Percentiles rank a stretch among this genome's conserved stretches.
phyloP scores from a whole-genome alignment of 2,888 invertebrate species.

The Hermaeophaga mercurialis region DNA sequence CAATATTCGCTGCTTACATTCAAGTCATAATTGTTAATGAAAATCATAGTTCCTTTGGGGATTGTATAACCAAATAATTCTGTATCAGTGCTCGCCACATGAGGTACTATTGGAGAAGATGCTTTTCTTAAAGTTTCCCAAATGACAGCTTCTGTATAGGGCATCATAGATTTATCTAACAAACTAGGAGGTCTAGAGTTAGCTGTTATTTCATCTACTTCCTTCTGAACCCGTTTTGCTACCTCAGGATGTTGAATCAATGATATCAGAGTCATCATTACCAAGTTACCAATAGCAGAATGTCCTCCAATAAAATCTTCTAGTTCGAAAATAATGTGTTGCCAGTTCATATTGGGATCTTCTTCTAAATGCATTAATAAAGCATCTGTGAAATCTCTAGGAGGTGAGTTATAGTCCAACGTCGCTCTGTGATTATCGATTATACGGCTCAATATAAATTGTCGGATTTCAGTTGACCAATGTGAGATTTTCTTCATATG shows the following conservation, averaged over 20 bases:
- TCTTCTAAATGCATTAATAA: constrained; percentile 68
- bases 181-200: constrained; percentile 64
- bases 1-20: constrained; percentile 77
- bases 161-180: constrained; percentile 69
- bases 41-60: constrained; percentile 78
- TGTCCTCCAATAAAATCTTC: constrained; percentile 90
- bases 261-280: constrained; percentile 76
- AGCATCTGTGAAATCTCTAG: constrained; percentile 81
- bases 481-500: constrained; percentile 71
- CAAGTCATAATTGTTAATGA: constrained; percentile 82
- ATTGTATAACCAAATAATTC: constrained; percentile 73
- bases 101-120: constrained; percentile 89
- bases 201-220: constrained; percentile 68
- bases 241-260: constrained; percentile 71
- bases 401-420: constrained; percentile 65
- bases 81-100: constrained; percentile 80
- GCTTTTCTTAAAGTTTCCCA: constrained; percentile 79
- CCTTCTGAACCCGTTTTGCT: constrained; percentile 68
- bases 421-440: constrained; percentile 62
- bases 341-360: constrained; percentile 69
- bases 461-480: constrained; percentile 73
- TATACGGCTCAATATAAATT: constrained; percentile 75
- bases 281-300: constrained; percentile 83
- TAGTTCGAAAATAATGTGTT: constrained; percentile 80
- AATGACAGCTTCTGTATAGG: constrained; percentile 82